phyloP scores from a whole-genome alignment of 2,888 invertebrate genomes.

The Bembecia ichneumoniformis region DNA sequence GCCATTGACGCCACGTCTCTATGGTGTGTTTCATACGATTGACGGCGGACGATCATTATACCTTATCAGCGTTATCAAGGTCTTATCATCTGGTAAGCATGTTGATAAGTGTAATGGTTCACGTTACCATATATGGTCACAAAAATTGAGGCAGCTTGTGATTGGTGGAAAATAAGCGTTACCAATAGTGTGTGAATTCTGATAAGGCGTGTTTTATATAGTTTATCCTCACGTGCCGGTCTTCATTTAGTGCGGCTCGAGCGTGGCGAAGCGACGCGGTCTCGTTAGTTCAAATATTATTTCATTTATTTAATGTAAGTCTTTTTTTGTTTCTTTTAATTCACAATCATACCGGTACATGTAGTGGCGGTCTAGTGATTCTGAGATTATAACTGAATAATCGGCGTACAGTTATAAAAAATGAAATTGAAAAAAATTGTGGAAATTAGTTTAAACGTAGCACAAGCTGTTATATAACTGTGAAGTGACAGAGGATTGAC shows the following conservation, averaged over 20 bases:
- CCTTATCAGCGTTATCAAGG: constrained; percentile 32
- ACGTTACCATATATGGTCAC: constrained; percentile 86
- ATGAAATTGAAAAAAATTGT: background rate
- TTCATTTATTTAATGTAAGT: constrained; percentile 49
- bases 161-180: constrained; percentile 74
- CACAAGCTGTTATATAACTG: constrained; percentile 28
- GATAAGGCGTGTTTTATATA: constrained; percentile 71
- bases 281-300: constrained; percentile 45
- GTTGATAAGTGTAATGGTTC: constrained; percentile 25
- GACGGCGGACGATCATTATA: background rate
- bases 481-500: constrained; percentile 14
- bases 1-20: constrained; percentile 2
- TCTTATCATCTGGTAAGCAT: constrained; percentile 35
- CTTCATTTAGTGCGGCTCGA: constrained; percentile 58
- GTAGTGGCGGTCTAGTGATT: constrained; percentile 1
- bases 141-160: constrained; percentile 70
- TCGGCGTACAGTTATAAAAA: background rate
- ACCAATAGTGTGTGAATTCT: constrained; percentile 65
- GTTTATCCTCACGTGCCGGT: constrained; percentile 58
- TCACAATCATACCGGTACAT: background rate
- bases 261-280: constrained; percentile 47
- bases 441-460: constrained; percentile 15
- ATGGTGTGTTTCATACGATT: background rate
- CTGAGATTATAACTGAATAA: background rate
- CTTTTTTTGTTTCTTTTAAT: constrained; percentile 14